phyloP scores from a whole-genome alignment of 2,888 invertebrate species.

The Archaeoteleia sp. region DNA sequence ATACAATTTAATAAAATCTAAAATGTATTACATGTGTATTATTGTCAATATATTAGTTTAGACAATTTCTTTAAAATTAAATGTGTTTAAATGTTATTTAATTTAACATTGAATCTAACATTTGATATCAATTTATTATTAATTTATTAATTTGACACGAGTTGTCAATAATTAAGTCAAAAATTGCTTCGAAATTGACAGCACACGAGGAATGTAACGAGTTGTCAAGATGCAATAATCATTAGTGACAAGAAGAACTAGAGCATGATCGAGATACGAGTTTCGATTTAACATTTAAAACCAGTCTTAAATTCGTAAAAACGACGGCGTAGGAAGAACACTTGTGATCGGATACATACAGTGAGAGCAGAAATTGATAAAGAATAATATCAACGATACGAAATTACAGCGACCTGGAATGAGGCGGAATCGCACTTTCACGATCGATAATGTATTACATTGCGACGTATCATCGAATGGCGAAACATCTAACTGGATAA shows the following conservation, averaged over 20 bases:
- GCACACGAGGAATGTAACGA: background rate
- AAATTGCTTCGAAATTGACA: background rate
- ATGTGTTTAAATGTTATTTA: too few relatives aligned
- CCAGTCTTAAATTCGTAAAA: conserved; percentile 22
- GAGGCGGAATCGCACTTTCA: conserved; percentile 25
- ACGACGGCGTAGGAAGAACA: conserved; percentile 30
- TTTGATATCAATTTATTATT: too few relatives aligned
- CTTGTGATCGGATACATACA: conserved; percentile 4
- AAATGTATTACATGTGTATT: too few relatives aligned
- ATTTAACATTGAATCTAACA: too few relatives aligned
- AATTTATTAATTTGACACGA: too few relatives aligned
- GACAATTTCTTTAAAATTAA: too few relatives aligned
- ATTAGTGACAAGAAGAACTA: conserved; percentile 7
- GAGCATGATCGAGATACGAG: conserved; percentile 9
- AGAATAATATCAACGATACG: conserved; percentile 4
- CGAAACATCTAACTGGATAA: conserved; percentile 2
- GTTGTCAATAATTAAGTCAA: too few relatives aligned
- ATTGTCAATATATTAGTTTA: too few relatives aligned
- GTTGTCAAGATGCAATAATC: conserved; percentile 6
- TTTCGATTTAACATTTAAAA: conserved; percentile 8
- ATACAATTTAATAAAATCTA: too few relatives aligned
- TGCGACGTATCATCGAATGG: conserved; percentile 8
- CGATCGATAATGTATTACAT: conserved; percentile 15
- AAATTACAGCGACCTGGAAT: conserved; percentile 12
- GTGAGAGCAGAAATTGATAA: conserved; percentile 15